Evolutionary conservation across 2,888 invertebrate genomes (phyloP).

Genomic region (Plebejus melissa): DNA sequence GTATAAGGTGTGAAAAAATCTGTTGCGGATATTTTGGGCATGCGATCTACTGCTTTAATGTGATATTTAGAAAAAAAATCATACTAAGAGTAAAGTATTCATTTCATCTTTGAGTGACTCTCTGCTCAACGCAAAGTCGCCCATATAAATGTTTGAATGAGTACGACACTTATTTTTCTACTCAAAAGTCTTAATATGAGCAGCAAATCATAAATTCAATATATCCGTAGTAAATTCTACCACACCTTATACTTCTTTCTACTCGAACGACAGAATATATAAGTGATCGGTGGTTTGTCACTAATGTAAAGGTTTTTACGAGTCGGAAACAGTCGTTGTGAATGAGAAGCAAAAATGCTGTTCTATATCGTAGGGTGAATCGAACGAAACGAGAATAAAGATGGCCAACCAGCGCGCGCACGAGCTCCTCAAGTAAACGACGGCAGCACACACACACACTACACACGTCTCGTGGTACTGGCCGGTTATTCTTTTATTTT

Average conservation of each 20-base stretch:
- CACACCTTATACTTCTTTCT: constrained; percentile 5
- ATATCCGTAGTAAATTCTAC: background rate
- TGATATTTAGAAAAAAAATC: background rate
- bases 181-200: background rate
- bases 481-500: constrained; percentile 34
- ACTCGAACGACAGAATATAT: background rate
- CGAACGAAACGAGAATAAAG: constrained; percentile 97
- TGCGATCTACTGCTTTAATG: background rate
- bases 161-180: too few species aligned
- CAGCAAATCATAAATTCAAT: background rate
- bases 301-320: constrained; percentile 34
- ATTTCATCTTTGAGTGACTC: too few species aligned
- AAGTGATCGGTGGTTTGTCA: background rate
- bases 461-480: constrained; percentile 64
- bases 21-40: background rate
- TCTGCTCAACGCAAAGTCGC: too few species aligned
- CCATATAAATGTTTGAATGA: too few species aligned
- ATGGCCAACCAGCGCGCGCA: constrained; percentile 98
- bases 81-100: too few species aligned
- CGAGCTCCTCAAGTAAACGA: constrained; percentile 93
- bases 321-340: constrained; percentile 52
- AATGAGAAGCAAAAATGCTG: constrained; percentile 52
- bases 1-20: background rate
- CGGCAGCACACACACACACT: constrained; percentile 56
- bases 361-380: constrained; percentile 81